Evolutionary conservation across 2,113 vertebrate species (phyloP).

Genomic region (Actenoides hombroni): DNA sequence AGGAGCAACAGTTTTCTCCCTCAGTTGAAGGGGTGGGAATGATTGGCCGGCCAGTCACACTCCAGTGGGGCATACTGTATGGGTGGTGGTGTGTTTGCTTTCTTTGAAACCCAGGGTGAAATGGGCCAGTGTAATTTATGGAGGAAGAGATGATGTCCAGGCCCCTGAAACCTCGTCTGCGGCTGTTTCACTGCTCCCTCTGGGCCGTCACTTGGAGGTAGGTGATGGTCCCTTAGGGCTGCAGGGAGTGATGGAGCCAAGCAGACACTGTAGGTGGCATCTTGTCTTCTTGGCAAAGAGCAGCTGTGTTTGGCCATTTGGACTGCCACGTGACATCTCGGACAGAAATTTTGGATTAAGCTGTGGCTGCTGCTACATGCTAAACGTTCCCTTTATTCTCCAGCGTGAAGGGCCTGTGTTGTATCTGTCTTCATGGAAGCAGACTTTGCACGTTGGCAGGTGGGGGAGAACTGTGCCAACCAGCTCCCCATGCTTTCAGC

Average conservation of each 20-base stretch:
- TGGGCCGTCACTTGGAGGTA: not conserved
- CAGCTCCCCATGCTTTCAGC: not conserved
- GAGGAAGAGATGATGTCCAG: not conserved
- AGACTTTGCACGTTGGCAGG: not conserved
- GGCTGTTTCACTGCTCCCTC: not conserved
- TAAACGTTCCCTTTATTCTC: not conserved
- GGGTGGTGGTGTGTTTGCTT: not conserved
- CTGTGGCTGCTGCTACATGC: not conserved
- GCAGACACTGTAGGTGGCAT: not conserved
- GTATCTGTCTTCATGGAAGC: not conserved
- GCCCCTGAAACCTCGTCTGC: fast-evolving
- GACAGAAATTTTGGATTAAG: not conserved
- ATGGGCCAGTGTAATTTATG: fast-evolving
- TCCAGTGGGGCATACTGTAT: fast-evolving
- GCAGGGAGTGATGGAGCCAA: not conserved
- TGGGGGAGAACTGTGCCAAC: not conserved
- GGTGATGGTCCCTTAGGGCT: not conserved
- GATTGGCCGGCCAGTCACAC: fast-evolving
- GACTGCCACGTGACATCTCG: fast-evolving
- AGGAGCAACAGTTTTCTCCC: not conserved
- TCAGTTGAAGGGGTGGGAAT: not conserved
- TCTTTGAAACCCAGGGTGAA: not conserved
- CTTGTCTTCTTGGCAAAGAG: not conserved
- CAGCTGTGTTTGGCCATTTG: not conserved
- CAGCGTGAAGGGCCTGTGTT: fast-evolving